These are phyloP conservation scores for Rattus norvegicus DNA, from an alignment of 2,113 vertebrate genomes.

Conservation along the genomic window DNA sequence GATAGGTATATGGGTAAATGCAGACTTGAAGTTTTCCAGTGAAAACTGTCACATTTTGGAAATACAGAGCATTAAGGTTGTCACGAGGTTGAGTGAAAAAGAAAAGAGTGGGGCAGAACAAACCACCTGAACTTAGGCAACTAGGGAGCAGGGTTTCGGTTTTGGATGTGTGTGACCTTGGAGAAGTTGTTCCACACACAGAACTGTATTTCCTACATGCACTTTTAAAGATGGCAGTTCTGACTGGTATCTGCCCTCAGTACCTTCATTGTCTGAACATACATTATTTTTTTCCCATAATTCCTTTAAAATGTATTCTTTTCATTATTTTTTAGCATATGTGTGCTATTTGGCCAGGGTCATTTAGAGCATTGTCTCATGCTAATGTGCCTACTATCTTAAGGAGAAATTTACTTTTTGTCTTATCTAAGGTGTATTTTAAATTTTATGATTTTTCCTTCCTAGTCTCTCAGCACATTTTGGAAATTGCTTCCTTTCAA, in stretches of 20 bases:
- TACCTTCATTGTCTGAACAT: not conserved
- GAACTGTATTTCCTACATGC: not conserved
- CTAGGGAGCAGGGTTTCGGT: constrained; percentile 3
- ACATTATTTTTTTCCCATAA: not conserved
- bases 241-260: not conserved
- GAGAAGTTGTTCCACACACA: not conserved
- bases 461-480: not conserved
- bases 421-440: not conserved
- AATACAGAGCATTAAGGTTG: constrained; percentile 16
- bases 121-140: not conserved
- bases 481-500: not conserved
- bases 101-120: not conserved
- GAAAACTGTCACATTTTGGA: constrained; percentile 52
- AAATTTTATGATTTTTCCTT: not conserved
- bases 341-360: not conserved
- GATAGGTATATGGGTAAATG: constrained; percentile 39
- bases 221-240: not conserved
- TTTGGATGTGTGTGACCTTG: constrained; percentile 23
- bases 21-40: constrained; percentile 49
- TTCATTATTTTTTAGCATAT: not conserved
- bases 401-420: not conserved
- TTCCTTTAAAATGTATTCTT: not conserved
- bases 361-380: not conserved
- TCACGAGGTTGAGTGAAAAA: constrained; percentile 24
- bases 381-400: not conserved